Percentiles rank a stretch among this genome's conserved stretches.
phyloP scores from a whole-genome alignment of 1,140 invertebrate genomes.

The Papilio glaucus region DNA sequence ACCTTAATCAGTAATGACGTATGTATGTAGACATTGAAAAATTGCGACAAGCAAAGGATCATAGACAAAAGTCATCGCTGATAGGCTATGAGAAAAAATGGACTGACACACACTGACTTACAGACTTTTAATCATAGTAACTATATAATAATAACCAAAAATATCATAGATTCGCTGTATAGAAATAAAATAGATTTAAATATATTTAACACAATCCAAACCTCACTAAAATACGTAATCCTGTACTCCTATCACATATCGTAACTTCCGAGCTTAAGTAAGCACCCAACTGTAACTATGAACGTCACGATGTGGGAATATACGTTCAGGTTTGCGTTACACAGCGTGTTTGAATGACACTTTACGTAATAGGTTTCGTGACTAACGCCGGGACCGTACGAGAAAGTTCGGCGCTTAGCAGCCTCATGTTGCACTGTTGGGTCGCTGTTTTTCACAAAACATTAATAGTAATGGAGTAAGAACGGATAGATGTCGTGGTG shows the following conservation, averaged over 20 bases:
- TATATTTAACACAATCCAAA: not conserved
- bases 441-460: not conserved
- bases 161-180: no score
- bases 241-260: not conserved
- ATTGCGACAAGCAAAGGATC: no score
- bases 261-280: conserved; percentile 17
- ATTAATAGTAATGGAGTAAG: not conserved
- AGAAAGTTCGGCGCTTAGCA: conserved; percentile 26
- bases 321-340: conserved; percentile 33
- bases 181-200: no score
- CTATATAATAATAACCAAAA: no score
- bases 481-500: not conserved
- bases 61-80: no score
- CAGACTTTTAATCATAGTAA: no score
- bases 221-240: not conserved
- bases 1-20: no score
- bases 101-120: no score
- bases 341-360: conserved; percentile 35
- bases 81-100: no score
- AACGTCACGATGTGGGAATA: conserved; percentile 22
- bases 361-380: conserved; percentile 38
- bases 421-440: conserved; percentile 7
- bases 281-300: conserved; percentile 25
- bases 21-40: no score
- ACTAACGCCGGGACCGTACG: conserved; percentile 25